Conservation (phyloP, 1,140 invertebrate species). For the Neodiprion lecontei region DNA sequence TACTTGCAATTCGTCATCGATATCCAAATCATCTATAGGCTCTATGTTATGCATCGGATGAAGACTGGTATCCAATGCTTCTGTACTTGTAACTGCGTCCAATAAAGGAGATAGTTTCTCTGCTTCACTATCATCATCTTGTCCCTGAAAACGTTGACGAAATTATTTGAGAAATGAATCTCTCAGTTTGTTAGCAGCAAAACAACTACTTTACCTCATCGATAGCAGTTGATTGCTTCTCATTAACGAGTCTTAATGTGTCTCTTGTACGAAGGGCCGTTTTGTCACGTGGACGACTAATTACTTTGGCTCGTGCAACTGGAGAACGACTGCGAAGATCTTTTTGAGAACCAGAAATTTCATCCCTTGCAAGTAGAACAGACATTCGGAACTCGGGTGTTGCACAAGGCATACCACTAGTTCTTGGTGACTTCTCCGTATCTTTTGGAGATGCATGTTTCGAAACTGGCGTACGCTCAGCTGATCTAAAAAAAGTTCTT, state of each 20-base stretch:
- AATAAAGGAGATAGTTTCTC: conserved; percentile 80
- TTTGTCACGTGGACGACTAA: conserved; percentile 54
- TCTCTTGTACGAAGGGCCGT: conserved; percentile 56
- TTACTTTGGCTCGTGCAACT: conserved; percentile 50
- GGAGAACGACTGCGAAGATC: conserved; percentile 55
- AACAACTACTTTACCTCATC: conserved; percentile 56
- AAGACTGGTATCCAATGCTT: conserved; percentile 45
- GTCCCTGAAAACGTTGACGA: conserved; percentile 45
- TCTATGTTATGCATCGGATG: conserved; percentile 52
- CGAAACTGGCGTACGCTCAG: conserved; percentile 50
- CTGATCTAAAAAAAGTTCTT: conserved; percentile 43
- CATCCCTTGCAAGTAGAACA: conserved; percentile 71
- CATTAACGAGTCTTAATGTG: conserved; percentile 65
- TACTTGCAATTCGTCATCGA: conserved; percentile 52
- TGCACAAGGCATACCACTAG: conserved; percentile 48
- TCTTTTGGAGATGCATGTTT: conserved; percentile 53
- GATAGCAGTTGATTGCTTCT: conserved; percentile 59
- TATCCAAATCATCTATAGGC: conserved; percentile 51
- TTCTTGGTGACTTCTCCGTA: conserved; percentile 47
- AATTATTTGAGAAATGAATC: conserved; percentile 15
- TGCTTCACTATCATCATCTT: conserved; percentile 81
- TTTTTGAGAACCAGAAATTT: conserved; percentile 60
- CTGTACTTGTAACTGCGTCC: conserved; percentile 62
- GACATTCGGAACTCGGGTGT: conserved; percentile 74
- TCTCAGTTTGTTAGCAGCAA: conserved; percentile 2